phyloP scores from a whole-genome alignment of 92 coral and sea anemone genomes.

The Porites evermanni region DNA sequence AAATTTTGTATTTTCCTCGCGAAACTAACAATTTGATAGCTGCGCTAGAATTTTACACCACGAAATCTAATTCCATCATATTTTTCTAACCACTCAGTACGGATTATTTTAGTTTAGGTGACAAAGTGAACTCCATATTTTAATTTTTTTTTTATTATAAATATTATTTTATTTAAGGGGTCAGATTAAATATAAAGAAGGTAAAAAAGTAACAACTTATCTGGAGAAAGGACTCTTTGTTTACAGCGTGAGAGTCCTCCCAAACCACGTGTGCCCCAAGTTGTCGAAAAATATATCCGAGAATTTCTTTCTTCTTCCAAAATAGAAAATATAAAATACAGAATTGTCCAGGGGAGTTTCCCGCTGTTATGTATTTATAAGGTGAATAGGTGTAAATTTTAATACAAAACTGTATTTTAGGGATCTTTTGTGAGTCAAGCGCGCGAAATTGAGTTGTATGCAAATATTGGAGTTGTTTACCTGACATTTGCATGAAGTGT shows the following conservation, averaged over 20 bases:
- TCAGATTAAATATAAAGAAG: too few species aligned
- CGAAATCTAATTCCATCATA: too few species aligned
- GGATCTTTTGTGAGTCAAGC: slow-evolving; percentile 3
- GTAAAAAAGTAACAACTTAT: neutral
- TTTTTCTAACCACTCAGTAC: too few species aligned
- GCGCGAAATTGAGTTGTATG: slow-evolving; percentile 62
- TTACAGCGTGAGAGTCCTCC: neutral
- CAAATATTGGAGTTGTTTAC: slow-evolving; percentile 71
- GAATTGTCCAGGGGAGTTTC: neutral
- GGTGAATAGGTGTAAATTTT: neutral
- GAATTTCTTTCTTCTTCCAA: neutral
- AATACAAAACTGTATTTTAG: neutral
- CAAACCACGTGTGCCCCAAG: neutral
- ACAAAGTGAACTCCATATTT: too few species aligned
- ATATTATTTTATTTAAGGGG: neutral
- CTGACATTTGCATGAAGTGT: slow-evolving; percentile 89
- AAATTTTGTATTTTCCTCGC: too few species aligned
- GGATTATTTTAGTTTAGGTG: too few species aligned
- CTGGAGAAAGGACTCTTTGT: neutral
- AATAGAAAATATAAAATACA: neutral
- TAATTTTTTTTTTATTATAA: too few species aligned
- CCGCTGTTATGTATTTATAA: neutral
- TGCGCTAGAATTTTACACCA: too few species aligned
- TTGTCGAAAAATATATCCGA: neutral
- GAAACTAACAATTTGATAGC: too few species aligned